Percentiles rank a stretch among this genome's conserved stretches.
These are phyloP conservation scores for Psylliodes chrysocephalus DNA, from an alignment of 2,888 invertebrate species.

Conservation along the genomic window DNA sequence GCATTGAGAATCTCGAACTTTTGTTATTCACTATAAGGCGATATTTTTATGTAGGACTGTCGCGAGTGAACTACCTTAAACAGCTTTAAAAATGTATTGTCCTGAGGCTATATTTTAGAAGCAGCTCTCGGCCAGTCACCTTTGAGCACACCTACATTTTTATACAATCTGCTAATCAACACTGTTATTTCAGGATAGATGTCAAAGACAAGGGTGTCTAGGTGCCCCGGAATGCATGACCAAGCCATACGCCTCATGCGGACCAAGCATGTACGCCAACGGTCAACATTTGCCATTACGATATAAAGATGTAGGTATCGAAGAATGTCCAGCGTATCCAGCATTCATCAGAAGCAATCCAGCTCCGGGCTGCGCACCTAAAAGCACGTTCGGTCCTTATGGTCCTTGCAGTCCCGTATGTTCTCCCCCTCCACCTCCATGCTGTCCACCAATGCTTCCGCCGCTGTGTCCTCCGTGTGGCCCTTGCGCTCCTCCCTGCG, in stretches of 20 bases:
- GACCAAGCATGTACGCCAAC: conserved; percentile 59
- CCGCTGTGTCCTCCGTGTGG: conserved; percentile 38
- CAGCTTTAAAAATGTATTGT: too few relatives aligned
- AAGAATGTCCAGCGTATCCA: conserved; percentile 58
- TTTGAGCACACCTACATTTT: too few relatives aligned
- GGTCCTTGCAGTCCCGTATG: conserved; percentile 22
- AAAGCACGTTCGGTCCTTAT: not conserved
- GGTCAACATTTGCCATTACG: conserved; percentile 55
- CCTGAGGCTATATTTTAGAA: too few relatives aligned
- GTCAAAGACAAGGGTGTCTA: conserved; percentile 66
- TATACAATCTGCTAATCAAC: not conserved
- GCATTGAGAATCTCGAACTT: too few relatives aligned
- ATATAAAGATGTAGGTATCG: conserved; percentile 40
- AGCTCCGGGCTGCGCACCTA: conserved; percentile 44
- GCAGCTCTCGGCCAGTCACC: too few relatives aligned
- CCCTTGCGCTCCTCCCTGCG: conserved; percentile 35
- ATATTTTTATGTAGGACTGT: too few relatives aligned
- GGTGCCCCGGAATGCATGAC: conserved; percentile 64
- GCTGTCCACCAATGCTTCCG: conserved; percentile 29
- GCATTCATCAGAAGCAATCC: conserved; percentile 51
- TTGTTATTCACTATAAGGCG: too few relatives aligned
- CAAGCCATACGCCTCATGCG: conserved; percentile 65
- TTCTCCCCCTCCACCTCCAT: conserved; percentile 35
- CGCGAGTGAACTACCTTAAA: too few relatives aligned
- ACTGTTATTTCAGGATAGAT: conserved; percentile 61